Percentiles rank a stretch among this genome's conserved stretches.
phyloP scores from a whole-genome alignment of 2,888 invertebrate species.

The Dicranocentrus wangi region DNA sequence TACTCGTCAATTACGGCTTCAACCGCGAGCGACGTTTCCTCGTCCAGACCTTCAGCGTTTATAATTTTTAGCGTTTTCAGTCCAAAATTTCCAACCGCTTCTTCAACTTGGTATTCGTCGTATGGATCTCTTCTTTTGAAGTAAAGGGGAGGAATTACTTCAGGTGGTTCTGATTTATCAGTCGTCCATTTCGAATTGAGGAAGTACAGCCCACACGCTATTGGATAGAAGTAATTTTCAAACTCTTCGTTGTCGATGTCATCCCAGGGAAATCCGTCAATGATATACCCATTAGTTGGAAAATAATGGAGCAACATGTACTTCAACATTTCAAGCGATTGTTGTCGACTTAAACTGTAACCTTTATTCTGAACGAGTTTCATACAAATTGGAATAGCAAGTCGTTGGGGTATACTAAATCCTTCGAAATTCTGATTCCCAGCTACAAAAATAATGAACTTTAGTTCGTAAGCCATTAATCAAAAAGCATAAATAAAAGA shows the following conservation, averaged over 20 bases:
- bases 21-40: slow-evolving; percentile 41
- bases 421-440: slow-evolving; percentile 42
- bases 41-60: slow-evolving; percentile 42
- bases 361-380: slow-evolving; percentile 35
- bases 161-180: slow-evolving; percentile 29
- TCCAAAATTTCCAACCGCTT: slow-evolving; percentile 50
- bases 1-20: slow-evolving; percentile 47
- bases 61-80: slow-evolving; percentile 57
- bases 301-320: slow-evolving; percentile 55
- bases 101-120: slow-evolving; percentile 42
- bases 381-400: slow-evolving; percentile 40
- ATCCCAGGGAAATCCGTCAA: slow-evolving; percentile 64
- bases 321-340: slow-evolving; percentile 59
- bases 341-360: not conserved
- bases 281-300: slow-evolving; percentile 64
- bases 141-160: slow-evolving; percentile 33
- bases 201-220: slow-evolving; percentile 60
- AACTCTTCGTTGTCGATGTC: slow-evolving; percentile 55
- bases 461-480: too few relatives aligned
- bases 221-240: slow-evolving; percentile 62
- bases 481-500: too few relatives aligned
- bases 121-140: slow-evolving; percentile 30
- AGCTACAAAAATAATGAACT: not conserved
- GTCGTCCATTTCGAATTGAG: slow-evolving; percentile 49
- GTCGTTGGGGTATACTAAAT: slow-evolving; percentile 36